phyloP scores from a whole-genome alignment of 1,140 invertebrate genomes.

The Drosophila pseudoobscura region DNA sequence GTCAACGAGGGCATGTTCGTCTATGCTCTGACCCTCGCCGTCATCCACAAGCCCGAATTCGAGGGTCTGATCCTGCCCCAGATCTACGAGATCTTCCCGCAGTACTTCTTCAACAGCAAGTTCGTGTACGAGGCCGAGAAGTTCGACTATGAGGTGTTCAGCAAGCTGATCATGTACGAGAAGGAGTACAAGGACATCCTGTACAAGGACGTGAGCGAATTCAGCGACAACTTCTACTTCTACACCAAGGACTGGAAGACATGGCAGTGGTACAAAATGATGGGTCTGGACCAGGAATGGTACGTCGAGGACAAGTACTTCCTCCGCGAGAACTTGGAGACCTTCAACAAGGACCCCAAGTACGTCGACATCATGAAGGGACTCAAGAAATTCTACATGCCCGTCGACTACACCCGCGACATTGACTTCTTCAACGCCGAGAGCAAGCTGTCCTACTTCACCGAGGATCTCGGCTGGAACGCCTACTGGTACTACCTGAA shows the following conservation, averaged over 20 bases:
- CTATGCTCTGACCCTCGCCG: slow-evolving; percentile 85
- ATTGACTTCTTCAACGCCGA: slow-evolving; percentile 86
- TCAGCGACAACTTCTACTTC: slow-evolving; percentile 52
- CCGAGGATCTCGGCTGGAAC: slow-evolving; percentile 89
- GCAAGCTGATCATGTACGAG: slow-evolving; percentile 65
- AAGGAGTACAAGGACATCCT: slow-evolving; percentile 67
- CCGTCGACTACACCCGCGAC: slow-evolving; percentile 85
- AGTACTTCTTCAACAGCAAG: slow-evolving; percentile 85
- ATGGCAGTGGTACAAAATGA: slow-evolving; percentile 80
- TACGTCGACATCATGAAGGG: slow-evolving; percentile 47
- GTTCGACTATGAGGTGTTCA: slow-evolving; percentile 83
- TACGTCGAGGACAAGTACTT: slow-evolving; percentile 62
- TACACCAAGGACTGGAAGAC: slow-evolving; percentile 83
- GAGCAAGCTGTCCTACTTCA: slow-evolving; percentile 88
- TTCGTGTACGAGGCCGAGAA: slow-evolving; percentile 85
- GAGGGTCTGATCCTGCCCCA: slow-evolving; percentile 85
- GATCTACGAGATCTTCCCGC: slow-evolving; percentile 87
- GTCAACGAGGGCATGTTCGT: slow-evolving; percentile 86
- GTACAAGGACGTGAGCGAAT: slow-evolving; percentile 56
- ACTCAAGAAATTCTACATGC: slow-evolving; percentile 60
- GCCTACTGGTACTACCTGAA: slow-evolving; percentile 88
- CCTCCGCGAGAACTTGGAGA: slow-evolving; percentile 56
- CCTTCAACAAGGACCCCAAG: slow-evolving; percentile 51
- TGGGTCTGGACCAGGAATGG: slow-evolving; percentile 69
- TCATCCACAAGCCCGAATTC: slow-evolving; percentile 85